Conservation (phyloP, 2,797 vertebrate species). For the Anguilla obscura region DNA sequence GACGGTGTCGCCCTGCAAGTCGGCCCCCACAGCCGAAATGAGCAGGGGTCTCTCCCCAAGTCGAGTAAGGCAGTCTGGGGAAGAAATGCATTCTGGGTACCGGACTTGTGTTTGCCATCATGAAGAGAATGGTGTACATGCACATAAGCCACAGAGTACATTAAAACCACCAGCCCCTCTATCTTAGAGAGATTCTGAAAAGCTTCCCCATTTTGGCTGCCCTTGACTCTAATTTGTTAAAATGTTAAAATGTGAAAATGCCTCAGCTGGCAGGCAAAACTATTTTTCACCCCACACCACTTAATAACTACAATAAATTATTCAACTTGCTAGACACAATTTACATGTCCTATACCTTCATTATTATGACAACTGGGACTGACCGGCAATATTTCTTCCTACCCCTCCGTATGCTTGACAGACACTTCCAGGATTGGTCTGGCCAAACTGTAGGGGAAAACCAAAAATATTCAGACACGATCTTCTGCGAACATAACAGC, state of each 20-base stretch:
- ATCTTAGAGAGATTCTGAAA: neutral
- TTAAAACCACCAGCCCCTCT: neutral
- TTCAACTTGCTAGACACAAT: neutral
- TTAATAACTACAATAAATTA: neutral
- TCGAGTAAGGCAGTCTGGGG: constrained; percentile 81
- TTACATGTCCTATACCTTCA: neutral
- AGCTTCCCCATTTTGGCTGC: neutral
- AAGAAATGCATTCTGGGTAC: constrained; percentile 26
- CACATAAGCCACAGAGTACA: neutral
- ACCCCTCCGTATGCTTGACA: constrained; percentile 85
- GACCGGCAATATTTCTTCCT: constrained; percentile 88
- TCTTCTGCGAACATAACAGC: no score
- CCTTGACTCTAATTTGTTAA: neutral
- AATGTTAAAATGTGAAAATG: neutral
- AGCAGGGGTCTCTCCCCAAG: constrained; percentile 75
- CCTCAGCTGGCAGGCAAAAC: neutral
- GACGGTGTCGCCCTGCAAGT: constrained; percentile 77
- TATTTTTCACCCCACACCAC: neutral
- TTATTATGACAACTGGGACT: constrained; percentile 33
- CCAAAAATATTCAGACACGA: neutral
- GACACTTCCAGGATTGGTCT: constrained; percentile 83
- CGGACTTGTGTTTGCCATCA: neutral
- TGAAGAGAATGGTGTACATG: neutral
- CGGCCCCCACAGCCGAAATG: constrained; percentile 82
- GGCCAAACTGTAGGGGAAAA: constrained; percentile 74